Conservation (phyloP, 2,888 invertebrate genomes). For the Patella ulyssiponensis region DNA sequence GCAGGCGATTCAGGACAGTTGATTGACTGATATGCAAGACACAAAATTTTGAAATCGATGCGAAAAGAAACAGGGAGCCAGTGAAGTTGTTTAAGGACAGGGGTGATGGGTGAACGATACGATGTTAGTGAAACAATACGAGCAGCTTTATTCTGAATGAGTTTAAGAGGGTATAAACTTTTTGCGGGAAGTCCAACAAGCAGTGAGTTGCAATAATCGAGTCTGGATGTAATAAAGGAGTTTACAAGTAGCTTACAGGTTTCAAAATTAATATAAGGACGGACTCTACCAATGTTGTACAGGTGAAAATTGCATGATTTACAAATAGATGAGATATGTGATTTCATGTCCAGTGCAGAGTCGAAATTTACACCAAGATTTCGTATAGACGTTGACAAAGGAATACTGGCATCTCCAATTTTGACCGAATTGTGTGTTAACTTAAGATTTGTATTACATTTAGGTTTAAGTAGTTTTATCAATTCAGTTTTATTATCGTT, state of each 20-base stretch:
- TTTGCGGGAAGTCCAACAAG: background rate
- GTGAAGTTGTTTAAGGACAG: conserved; percentile 13
- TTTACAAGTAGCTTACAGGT: no score
- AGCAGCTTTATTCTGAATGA: conserved; percentile 17
- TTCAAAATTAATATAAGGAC: no score
- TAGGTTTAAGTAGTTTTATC: background rate
- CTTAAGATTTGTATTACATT: background rate
- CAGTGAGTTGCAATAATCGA: conserved; percentile 15
- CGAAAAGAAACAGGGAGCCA: conserved; percentile 10
- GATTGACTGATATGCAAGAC: conserved; percentile 7
- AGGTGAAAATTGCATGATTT: no score
- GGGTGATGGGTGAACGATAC: background rate
- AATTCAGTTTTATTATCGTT: no score
- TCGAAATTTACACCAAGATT: no score
- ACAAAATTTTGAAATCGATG: conserved; percentile 15
- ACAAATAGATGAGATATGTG: no score
- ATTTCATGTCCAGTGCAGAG: no score
- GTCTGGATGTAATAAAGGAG: background rate
- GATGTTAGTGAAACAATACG: conserved; percentile 5
- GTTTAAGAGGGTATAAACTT: conserved; percentile 1
- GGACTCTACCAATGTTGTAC: no score
- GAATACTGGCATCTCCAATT: no score
- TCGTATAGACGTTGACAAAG: no score
- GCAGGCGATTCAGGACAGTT: background rate
- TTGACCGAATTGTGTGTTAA: no score